A percentile compares a stretch with the other conserved stretches of the same genome.
Conservation (phyloP, 2,797 vertebrate species). For the Alca torda region DNA sequence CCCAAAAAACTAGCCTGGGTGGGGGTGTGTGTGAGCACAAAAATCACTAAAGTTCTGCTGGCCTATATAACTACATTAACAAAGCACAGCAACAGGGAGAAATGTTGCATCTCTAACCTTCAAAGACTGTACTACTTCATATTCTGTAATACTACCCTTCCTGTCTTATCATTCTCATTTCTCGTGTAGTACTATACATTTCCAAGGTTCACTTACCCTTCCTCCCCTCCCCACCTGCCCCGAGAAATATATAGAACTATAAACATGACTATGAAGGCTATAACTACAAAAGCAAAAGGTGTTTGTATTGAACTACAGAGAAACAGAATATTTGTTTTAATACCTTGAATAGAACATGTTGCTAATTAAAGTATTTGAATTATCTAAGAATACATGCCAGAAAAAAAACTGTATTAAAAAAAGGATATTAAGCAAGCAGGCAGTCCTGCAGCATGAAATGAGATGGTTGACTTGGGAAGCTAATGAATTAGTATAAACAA, state of each 20-base stretch:
- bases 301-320: not conserved
- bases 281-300: not conserved
- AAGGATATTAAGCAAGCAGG: conserved; percentile 11
- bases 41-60: not conserved
- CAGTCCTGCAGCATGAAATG: not conserved
- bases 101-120: not conserved
- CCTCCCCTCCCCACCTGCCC: fast-evolving
- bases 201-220: not conserved
- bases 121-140: not conserved
- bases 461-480: conserved; percentile 53
- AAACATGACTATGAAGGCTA: not conserved
- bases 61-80: not conserved
- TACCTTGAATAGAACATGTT: not conserved
- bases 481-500: conserved; percentile 68
- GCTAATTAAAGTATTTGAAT: conserved; percentile 2
- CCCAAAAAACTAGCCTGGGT: not conserved
- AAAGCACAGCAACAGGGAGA: not conserved
- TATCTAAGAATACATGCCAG: not conserved
- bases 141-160: not conserved
- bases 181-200: not conserved
- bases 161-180: not conserved
- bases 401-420: not conserved
- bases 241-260: not conserved
- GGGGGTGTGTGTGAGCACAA: not conserved
- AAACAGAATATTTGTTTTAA: not conserved